A percentile compares a stretch with the other conserved stretches of the same genome.
Evolutionary conservation across 1,140 invertebrate genomes (phyloP).

Genomic region (Drosophila melanogaster): Release_6_plus_ISO1_MT NT_037436.4:6012001-6012500

Average conservation of each 20-base stretch:
- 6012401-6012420: too few relatives aligned
- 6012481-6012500: neutral
- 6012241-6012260: slow-evolving; percentile 77
- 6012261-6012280: slow-evolving; percentile 28
- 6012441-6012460: too few relatives aligned
- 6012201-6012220: slow-evolving; percentile 75
- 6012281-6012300: slow-evolving; percentile 8
- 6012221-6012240: slow-evolving; percentile 77
- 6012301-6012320: slow-evolving; percentile 27
- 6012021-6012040: neutral
- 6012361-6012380: slow-evolving; percentile 7
- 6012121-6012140: slow-evolving; percentile 33
- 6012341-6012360: slow-evolving; percentile 9
- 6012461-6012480: neutral
- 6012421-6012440: too few relatives aligned
- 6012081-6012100: slow-evolving; percentile 33
- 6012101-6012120: slow-evolving; percentile 8
- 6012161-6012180: slow-evolving; percentile 12
- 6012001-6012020: neutral
- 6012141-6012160: slow-evolving; percentile 50
- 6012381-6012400: neutral
- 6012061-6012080: slow-evolving; percentile 36
- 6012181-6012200: slow-evolving; percentile 46
- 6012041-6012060: neutral
- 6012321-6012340: slow-evolving; percentile 35